Evolutionary conservation across 2,797 vertebrate species (phyloP).

Genomic region (Dicrostonyx torquatus): DNA sequence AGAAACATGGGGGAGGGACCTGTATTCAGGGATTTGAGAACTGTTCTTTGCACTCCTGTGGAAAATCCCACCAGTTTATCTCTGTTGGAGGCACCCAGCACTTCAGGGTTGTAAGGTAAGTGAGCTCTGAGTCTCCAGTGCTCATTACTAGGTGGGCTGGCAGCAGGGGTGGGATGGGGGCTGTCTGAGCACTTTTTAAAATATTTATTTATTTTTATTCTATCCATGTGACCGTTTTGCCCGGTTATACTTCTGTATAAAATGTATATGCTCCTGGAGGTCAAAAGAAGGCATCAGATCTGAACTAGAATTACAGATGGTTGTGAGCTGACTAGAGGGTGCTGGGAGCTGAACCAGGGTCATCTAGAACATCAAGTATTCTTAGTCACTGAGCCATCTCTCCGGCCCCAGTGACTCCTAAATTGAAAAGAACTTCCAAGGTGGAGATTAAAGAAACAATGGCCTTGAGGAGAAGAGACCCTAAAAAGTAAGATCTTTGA

Average conservation of each 20-base stretch:
- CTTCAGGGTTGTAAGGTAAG: not conserved
- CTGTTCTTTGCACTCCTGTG: not conserved
- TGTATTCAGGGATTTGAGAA: not conserved
- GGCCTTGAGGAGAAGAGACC: not conserved
- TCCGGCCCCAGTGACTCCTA: not conserved
- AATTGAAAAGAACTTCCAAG: not conserved
- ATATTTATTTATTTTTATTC: not conserved
- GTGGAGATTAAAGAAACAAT: not conserved
- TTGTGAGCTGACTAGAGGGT: not conserved
- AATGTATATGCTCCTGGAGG: not conserved
- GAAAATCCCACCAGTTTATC: not conserved
- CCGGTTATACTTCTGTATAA: not conserved
- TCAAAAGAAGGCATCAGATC: not conserved
- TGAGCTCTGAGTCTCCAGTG: not conserved
- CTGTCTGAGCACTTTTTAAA: not conserved
- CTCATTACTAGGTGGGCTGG: not conserved
- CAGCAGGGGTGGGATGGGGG: too few relatives aligned
- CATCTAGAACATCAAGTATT: too few relatives aligned
- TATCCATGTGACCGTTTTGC: not conserved
- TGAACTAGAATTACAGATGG: not conserved
- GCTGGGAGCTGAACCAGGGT: not conserved
- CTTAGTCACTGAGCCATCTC: not conserved
- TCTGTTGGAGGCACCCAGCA: not conserved
- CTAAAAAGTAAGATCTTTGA: not conserved
- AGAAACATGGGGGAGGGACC: not conserved